A percentile compares a stretch with the other conserved stretches of the same genome.
Conservation (phyloP, 2,888 invertebrate genomes). For the Isotomurus palustris region DNA sequence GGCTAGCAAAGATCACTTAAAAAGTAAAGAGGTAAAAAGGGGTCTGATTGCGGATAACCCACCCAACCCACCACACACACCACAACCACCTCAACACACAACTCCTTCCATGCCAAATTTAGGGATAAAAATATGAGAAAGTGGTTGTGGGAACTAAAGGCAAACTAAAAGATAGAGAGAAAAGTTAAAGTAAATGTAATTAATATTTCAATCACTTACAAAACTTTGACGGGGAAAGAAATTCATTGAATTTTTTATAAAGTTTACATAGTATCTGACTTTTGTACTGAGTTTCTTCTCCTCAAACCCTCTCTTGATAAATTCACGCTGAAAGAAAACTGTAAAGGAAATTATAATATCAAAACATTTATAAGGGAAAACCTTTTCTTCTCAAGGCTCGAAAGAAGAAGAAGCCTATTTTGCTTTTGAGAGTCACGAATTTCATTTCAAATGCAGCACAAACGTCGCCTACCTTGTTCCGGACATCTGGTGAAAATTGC, state of each 20-base stretch:
- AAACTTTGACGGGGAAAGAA: slow-evolving; percentile 29
- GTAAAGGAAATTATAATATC: too few relatives aligned
- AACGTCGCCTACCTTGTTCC: too few relatives aligned
- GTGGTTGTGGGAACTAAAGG: slow-evolving; percentile 13
- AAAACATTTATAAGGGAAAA: too few relatives aligned
- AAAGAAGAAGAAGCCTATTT: too few relatives aligned
- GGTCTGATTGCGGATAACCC: background rate
- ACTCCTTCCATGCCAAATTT: background rate
- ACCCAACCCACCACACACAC: background rate
- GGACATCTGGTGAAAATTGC: too few relatives aligned
- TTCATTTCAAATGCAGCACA: too few relatives aligned
- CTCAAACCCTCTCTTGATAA: too few relatives aligned
- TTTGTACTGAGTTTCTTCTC: background rate
- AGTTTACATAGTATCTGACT: slow-evolving; percentile 42
- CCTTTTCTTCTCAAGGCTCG: too few relatives aligned
- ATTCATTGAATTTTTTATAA: slow-evolving; percentile 42
- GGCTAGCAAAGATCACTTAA: background rate
- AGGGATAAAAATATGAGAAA: slow-evolving; percentile 12
- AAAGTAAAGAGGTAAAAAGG: background rate
- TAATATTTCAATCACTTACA: slow-evolving; percentile 37
- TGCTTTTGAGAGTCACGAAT: too few relatives aligned
- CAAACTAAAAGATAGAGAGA: slow-evolving; percentile 7
- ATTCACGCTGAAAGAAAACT: too few relatives aligned
- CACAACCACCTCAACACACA: too few relatives aligned
- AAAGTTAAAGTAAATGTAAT: slow-evolving; percentile 37